phyloP scores from a whole-genome alignment of 2,888 invertebrate genomes.

The Perizoma affinitatum region DNA sequence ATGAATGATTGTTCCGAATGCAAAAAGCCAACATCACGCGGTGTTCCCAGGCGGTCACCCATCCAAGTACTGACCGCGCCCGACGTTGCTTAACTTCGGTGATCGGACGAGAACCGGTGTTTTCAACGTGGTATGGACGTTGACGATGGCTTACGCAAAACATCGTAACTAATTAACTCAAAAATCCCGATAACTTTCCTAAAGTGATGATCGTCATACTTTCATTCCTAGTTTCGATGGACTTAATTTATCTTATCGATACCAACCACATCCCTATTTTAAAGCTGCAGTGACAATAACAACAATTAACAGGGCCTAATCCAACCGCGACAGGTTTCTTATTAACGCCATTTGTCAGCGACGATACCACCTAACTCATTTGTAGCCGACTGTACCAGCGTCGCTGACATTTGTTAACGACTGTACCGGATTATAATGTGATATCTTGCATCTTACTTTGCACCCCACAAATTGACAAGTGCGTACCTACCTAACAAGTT shows the following conservation, averaged over 20 bases:
- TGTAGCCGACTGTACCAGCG: conserved; percentile 27
- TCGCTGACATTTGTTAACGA: conserved; percentile 27
- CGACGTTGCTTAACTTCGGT: conserved; percentile 76
- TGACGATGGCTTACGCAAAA: too few relatives aligned
- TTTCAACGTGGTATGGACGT: conserved; percentile 69
- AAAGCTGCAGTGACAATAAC: conserved; percentile 54
- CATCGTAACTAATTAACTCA: too few relatives aligned
- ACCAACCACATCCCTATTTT: conserved; percentile 41
- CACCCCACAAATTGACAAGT: conserved; percentile 1
- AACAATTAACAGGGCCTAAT: conserved; percentile 77
- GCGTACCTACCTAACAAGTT: neutral
- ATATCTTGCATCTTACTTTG: conserved; percentile 25
- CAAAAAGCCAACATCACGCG: conserved; percentile 44
- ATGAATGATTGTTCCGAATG: neutral
- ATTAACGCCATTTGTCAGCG: conserved; percentile 80
- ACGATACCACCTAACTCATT: conserved; percentile 46
- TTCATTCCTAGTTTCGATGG: too few relatives aligned
- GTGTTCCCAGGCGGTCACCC: conserved; percentile 70
- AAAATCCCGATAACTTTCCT: too few relatives aligned
- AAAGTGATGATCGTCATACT: too few relatives aligned
- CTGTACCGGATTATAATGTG: conserved; percentile 21
- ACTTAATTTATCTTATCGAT: conserved; percentile 11
- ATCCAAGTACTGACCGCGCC: conserved; percentile 69
- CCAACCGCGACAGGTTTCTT: conserved; percentile 81
- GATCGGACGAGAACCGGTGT: conserved; percentile 78